Base-by-base conservation (phyloP, 2,797 vertebrate species). In the Sciurus carolinensis region DNA sequence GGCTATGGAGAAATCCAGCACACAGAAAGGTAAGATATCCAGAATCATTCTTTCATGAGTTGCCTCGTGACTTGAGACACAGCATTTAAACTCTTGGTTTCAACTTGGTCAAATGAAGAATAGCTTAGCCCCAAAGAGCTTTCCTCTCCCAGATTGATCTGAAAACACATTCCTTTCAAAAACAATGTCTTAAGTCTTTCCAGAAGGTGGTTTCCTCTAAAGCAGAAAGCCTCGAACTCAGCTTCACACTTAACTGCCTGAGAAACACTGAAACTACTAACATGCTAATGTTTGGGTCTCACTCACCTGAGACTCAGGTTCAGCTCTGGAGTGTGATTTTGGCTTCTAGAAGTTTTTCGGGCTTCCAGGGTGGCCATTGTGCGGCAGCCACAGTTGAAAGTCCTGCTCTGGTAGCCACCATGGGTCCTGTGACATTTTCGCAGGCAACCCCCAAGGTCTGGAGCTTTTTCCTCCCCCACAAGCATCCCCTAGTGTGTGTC, bases 101-200 rank as follows among this genome's bases (percentile, higher is more conserved):
- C 30, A 76, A 42, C 20, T 83, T 92, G 75, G 86, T 86, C 42
- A 90, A 90, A 82, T 89, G 11, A 73, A 86, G 12, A 87, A 73
- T 39, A 22, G 12, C 36, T 84, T 50, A 80, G 5, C 24, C 28
- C 66, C 39, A 84, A 67, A 95, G 26, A 72, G 64, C 42, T 39
- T 83, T 75, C 50, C 4, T 71, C 30, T 33, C 82, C 59, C 22
- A n/a, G 20, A 18, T 15, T 95, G 54, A 84, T 73, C 72, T 85
- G 28, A 50, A 95, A 90, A 73, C 28, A 72, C 50, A 50, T 30
- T 86, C 20, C 52, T 76, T 75, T 90, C 69, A 73, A 73, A 90
- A 94, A 73, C 1, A 4, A 62, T 57, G 11, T 17, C 81, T 62
- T 52, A 20, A 72, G 5, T 76, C 54, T 89, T 89, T 89, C 66